Evolutionary conservation across 2,888 invertebrate genomes (phyloP).

Genomic region (Chymomyza procnemis): DNA sequence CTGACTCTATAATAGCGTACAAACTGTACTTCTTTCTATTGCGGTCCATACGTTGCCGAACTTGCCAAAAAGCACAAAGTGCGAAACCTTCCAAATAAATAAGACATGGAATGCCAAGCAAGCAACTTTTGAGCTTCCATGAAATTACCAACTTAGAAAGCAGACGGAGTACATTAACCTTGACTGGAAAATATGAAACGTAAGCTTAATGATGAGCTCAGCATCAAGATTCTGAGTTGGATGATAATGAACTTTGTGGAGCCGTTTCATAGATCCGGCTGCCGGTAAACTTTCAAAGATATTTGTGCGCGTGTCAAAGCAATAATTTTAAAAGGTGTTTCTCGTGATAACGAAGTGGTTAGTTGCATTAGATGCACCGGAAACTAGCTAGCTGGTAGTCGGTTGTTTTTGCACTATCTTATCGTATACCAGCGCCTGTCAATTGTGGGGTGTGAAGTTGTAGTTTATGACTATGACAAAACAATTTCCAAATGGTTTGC

Average conservation of each 20-base stretch:
- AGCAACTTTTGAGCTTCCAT: constrained; percentile 17
- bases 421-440: neutral
- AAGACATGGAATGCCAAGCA: constrained; percentile 18
- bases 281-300: neutral
- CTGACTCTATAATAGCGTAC: neutral
- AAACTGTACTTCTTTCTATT: constrained; percentile 37
- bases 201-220: constrained; percentile 10
- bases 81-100: constrained; percentile 29
- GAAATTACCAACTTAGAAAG: constrained; percentile 6
- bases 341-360: neutral
- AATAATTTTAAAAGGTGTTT: neutral
- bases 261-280: neutral
- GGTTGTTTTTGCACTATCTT: neutral
- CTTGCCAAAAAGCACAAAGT: constrained; percentile 5
- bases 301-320: neutral
- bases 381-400: neutral
- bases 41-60: neutral
- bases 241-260: constrained; percentile 28
- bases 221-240: constrained; percentile 5
- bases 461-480: neutral
- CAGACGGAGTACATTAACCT: constrained; percentile 43
- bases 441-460: neutral
- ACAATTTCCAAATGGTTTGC: neutral
- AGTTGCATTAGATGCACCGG: neutral
- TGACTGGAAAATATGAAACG: constrained; percentile 11